phyloP scores from a whole-genome alignment of 2,888 invertebrate genomes.

The Cordilura impudica region DNA sequence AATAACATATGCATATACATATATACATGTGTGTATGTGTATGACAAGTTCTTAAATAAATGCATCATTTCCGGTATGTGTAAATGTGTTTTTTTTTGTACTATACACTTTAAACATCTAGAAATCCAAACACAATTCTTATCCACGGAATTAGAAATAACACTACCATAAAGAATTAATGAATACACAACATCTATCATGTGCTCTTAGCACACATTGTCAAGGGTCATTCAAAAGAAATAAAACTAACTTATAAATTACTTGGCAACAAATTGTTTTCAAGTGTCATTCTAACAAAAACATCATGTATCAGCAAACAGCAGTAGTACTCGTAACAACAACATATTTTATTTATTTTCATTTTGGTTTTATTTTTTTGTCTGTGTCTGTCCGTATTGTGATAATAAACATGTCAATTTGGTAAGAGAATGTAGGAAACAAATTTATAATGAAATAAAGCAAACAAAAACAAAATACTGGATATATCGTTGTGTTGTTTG shows the following conservation, averaged over 20 bases:
- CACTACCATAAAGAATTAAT: constrained; percentile 19
- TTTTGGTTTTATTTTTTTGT: constrained; percentile 2
- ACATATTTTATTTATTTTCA: constrained; percentile 40
- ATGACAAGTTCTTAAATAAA: constrained; percentile 16
- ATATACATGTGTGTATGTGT: no score
- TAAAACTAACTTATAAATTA: constrained; percentile 59
- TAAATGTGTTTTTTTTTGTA: background rate
- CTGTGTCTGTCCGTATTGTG: constrained; percentile 21
- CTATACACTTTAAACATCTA: background rate
- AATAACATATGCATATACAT: no score
- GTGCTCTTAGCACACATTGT: constrained; percentile 26
- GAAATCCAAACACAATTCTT: constrained; percentile 12
- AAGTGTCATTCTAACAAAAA: constrained; percentile 58
- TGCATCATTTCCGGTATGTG: constrained; percentile 23
- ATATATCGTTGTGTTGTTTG: constrained; percentile 22
- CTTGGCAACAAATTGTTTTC: constrained; percentile 63
- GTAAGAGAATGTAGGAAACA: constrained; percentile 29
- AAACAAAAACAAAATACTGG: constrained; percentile 1
- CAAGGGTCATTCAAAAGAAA: constrained; percentile 57
- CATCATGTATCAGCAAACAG: constrained; percentile 12
- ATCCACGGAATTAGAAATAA: constrained; percentile 1
- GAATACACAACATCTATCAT: constrained; percentile 36
- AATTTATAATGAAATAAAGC: constrained; percentile 19
- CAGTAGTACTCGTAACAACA: constrained; percentile 3
- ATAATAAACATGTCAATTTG: constrained; percentile 62